Conservation (phyloP, 2,888 invertebrate genomes). For the Harpalus rufipes region DNA sequence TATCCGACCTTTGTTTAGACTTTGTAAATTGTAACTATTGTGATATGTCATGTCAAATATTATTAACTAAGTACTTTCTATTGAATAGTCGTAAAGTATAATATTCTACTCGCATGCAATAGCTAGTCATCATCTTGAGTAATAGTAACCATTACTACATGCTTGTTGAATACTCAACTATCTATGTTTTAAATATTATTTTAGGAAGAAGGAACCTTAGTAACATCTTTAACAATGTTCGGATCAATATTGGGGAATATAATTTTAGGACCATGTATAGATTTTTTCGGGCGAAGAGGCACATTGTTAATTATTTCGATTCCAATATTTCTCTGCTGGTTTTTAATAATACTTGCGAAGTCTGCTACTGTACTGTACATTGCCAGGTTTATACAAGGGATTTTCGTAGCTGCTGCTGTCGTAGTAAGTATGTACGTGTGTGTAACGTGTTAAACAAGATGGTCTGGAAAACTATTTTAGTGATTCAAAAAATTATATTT, state of each 20-base stretch:
- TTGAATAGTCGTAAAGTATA: no score
- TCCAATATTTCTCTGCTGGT: conserved; percentile 53
- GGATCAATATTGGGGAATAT: conserved; percentile 54
- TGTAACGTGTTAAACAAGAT: no score
- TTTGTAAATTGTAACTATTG: no score
- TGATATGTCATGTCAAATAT: no score
- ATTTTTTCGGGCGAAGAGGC: conserved; percentile 57
- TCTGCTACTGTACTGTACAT: conserved; percentile 35
- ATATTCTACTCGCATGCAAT: no score
- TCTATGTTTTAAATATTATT: not conserved
- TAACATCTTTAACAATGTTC: conserved; percentile 29
- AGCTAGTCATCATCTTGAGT: no score
- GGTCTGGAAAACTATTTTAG: no score
- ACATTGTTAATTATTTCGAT: conserved; percentile 38
- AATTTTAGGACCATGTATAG: conserved; percentile 26
- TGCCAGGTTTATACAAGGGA: conserved; percentile 45
- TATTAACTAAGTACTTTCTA: no score
- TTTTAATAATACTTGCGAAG: conserved; percentile 45
- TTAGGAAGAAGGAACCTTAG: conserved; percentile 19
- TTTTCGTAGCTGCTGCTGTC: conserved; percentile 30
- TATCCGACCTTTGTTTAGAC: no score
- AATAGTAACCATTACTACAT: no score
- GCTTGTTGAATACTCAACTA: no score
- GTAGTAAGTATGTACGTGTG: conserved; percentile 34
- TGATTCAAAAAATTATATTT: no score